Evolutionary conservation across 2,113 vertebrate species (phyloP).

Genomic region (Pyxicephalus adspersus): DNA sequence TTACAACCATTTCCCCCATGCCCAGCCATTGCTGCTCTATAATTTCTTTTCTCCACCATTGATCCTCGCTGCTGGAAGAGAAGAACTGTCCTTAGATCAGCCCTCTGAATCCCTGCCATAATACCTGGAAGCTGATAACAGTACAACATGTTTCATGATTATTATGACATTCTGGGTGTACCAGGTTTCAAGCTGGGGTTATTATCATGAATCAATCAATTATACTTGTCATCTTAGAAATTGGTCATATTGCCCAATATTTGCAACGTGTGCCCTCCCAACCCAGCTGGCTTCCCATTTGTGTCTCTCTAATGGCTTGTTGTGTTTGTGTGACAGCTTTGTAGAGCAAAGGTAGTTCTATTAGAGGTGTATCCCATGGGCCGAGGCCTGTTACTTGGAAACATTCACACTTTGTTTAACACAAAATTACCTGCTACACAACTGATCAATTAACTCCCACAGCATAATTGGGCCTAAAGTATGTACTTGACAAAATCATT

Average conservation of each 20-base stretch:
- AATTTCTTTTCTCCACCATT: constrained; percentile 17
- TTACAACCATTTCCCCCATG: constrained; percentile 16
- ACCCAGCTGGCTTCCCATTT: constrained; percentile 19
- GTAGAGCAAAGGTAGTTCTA: constrained; percentile 11
- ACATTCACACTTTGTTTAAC: constrained; percentile 5
- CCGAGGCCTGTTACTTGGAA: constrained; percentile 8
- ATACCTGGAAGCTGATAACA: constrained; percentile 28
- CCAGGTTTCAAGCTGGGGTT: constrained; percentile 34
- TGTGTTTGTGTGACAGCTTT: background rate
- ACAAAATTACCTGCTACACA: background rate
- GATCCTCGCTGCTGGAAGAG: constrained; percentile 36
- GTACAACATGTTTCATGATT: constrained; percentile 44
- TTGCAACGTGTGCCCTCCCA: background rate
- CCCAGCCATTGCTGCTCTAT: background rate
- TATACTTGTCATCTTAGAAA: constrained; percentile 30
- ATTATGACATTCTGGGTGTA: constrained; percentile 49
- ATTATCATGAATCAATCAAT: constrained; percentile 55
- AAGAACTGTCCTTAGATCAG: constrained; percentile 25
- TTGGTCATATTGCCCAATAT: constrained; percentile 49
- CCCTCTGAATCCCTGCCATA: constrained; percentile 32
- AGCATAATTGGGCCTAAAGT: constrained; percentile 1
- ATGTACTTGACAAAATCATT: constrained; percentile 16
- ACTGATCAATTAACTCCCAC: constrained; percentile 55
- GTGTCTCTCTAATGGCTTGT: constrained; percentile 23
- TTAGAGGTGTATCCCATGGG: constrained; percentile 39